Base-by-base conservation (phyloP, 2,113 vertebrate species). In the Athene cunicularia region DNA sequence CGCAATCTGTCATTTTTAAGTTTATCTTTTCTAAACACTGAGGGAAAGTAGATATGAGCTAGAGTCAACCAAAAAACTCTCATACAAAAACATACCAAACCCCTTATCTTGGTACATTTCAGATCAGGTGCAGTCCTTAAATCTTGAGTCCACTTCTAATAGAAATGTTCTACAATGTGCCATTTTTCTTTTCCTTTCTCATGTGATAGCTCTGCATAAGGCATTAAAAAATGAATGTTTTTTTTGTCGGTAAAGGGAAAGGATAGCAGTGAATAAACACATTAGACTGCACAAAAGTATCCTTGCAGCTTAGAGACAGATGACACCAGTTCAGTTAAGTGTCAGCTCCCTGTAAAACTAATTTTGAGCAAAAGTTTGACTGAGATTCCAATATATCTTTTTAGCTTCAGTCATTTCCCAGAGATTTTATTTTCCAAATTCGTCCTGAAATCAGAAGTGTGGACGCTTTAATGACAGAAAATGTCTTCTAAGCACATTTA, bases 391-490 rank as follows among this genome's bases (percentile, higher is more conserved):
- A 90, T 86, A 83, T 35, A 43, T 49, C 12, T 23, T 84, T 92
- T 85, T 39, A 35, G 5, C 8, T 87, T 88, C 58, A 37, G 3
- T 66, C 27, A 60, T 86, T 91, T 91, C 23, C n/a, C 12, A 71
- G 11, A 79, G 17, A 18, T 56, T 88, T 86, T 80, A 64, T 84
- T 94, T 94, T 81, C 22, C 45, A 77, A 45, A 74, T 53, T 95
- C 16, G 55, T 53, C 14, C n/a, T 77, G 41, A 73, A 88, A 73
- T 45, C 53, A 80, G 55, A 95, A 92, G 2, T 22, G 4, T 62
- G 23, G n/a, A 84, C 63, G 11, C 26, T 88, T 95, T 90, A 95
- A 90, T 90, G 85, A 80, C 3, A 92, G 72, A 53, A 96, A 89
- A 96, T 94, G 37, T 12, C 21, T 82, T 77, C 67, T 84, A 95